Percentiles rank a stretch among this genome's conserved stretches.
phyloP scores from a whole-genome alignment of 2,888 invertebrate genomes.

The Stenoptilia bipunctidactyla region DNA sequence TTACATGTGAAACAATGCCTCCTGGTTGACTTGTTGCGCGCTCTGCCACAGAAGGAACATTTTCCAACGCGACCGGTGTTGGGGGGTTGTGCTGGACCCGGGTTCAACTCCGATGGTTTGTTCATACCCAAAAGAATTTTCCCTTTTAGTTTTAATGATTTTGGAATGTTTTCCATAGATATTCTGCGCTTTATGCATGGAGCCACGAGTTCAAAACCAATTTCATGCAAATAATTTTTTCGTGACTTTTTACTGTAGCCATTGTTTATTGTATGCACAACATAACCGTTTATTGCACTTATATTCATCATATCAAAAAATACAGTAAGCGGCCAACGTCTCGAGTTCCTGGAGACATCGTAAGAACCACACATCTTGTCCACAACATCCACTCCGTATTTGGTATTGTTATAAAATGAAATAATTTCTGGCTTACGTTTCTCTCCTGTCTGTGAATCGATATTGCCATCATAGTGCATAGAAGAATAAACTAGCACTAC shows the following conservation, averaged over 20 bases:
- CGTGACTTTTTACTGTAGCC: too few species aligned
- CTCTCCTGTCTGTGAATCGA: constrained; percentile 9
- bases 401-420: constrained; percentile 17
- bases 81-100: too few species aligned
- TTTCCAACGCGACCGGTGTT: too few species aligned
- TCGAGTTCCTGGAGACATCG: background rate
- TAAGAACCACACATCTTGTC: constrained; percentile 14
- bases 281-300: constrained; percentile 12
- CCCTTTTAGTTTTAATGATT: background rate
- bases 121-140: background rate
- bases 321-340: constrained; percentile 5
- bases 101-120: too few species aligned
- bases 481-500: constrained; percentile 9
- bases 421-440: constrained; percentile 16
- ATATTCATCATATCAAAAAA: constrained; percentile 12
- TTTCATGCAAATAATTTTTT: too few species aligned
- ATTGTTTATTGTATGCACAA: too few species aligned
- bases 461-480: constrained; percentile 12
- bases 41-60: background rate
- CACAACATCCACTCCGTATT: constrained; percentile 17
- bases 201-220: background rate
- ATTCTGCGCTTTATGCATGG: background rate
- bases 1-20: background rate
- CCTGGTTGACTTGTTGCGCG: background rate
- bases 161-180: background rate